Percentiles rank a stretch among this genome's conserved stretches.
Evolutionary conservation across 2,797 vertebrate genomes (phyloP).

Genomic region (Ispidina lecontei): DNA sequence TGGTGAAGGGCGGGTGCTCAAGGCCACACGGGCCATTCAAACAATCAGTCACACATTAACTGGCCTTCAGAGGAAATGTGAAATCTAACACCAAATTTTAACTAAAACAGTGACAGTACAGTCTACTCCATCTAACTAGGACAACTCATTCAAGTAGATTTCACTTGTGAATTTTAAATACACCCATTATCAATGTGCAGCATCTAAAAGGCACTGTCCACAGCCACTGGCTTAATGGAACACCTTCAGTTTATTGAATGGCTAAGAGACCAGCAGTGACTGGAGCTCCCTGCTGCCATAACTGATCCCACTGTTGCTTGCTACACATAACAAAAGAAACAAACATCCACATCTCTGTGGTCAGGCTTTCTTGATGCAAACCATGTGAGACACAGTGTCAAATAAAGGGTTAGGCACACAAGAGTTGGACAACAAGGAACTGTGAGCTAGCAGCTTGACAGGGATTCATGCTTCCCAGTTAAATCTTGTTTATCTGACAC

Average conservation of each 20-base stretch:
- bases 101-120: background rate
- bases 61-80: background rate
- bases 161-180: background rate
- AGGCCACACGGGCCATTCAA: accelerated
- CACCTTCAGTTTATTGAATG: background rate
- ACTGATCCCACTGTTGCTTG: background rate
- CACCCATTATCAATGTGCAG: background rate
- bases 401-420: background rate
- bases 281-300: background rate
- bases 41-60: background rate
- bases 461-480: background rate
- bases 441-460: background rate
- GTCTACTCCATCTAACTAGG: background rate
- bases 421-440: background rate
- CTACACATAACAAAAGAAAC: background rate
- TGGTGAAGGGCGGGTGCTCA: background rate
- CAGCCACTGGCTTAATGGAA: background rate
- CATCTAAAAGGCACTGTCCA: background rate
- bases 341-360: background rate
- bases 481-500: background rate
- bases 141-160: background rate
- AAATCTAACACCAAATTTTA: background rate
- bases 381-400: background rate
- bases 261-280: background rate
- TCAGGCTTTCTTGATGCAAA: background rate